Conservation (phyloP, 1,140 invertebrate species). For the Pinna nobilis region DNA sequence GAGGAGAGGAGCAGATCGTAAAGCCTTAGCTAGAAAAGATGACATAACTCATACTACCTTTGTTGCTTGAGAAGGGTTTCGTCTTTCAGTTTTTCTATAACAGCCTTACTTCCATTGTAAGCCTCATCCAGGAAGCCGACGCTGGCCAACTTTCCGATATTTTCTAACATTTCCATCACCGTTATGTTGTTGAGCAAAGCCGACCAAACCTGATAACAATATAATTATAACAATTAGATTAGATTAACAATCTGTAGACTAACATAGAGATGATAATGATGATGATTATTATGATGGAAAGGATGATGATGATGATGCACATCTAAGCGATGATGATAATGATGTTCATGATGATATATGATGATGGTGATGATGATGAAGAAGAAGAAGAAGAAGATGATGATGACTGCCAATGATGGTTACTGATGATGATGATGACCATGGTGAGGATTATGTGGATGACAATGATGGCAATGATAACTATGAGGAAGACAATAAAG, state of each 20-base stretch:
- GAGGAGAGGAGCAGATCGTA: too few relatives aligned
- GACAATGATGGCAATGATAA: too few relatives aligned
- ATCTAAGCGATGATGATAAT: background rate
- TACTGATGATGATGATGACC: too few relatives aligned
- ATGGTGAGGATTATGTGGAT: too few relatives aligned
- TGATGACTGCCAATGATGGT: too few relatives aligned
- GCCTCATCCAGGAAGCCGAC: constrained; percentile 78
- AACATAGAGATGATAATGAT: background rate
- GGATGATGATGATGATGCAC: background rate
- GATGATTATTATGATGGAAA: background rate
- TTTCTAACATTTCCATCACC: constrained; percentile 76
- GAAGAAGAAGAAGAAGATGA: background rate
- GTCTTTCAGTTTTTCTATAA: constrained; percentile 45
- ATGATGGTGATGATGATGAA: background rate
- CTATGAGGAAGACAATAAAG: too few relatives aligned
- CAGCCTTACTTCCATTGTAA: constrained; percentile 51
- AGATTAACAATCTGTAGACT: background rate
- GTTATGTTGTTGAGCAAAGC: constrained; percentile 79
- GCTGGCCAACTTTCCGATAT: constrained; percentile 80
- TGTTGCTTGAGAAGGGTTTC: constrained; percentile 23
- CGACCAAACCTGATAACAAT: constrained; percentile 77
- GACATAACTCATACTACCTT: constrained; percentile 20
- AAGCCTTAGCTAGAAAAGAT: background rate
- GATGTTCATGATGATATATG: background rate
- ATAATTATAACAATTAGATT: background rate